phyloP scores from a whole-genome alignment of 1,140 invertebrate species.

The Pachypeltis micranthus region DNA sequence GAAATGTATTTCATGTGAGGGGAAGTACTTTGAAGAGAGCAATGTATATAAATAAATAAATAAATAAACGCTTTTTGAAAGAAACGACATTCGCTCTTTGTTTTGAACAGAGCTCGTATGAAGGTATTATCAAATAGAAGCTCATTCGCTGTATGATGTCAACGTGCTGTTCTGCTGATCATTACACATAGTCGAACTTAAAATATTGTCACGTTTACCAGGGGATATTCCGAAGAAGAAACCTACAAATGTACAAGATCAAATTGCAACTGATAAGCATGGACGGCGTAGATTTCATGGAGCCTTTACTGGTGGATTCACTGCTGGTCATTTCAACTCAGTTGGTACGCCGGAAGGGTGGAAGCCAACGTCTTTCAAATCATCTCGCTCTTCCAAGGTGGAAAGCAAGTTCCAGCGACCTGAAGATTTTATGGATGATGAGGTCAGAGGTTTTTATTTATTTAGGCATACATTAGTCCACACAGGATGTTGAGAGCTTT shows the following conservation, averaged over 20 bases:
- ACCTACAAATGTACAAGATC: constrained; percentile 72
- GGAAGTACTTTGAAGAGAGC: neutral
- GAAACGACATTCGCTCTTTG: neutral
- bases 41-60: neutral
- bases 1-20: neutral
- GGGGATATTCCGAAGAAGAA: constrained; percentile 69
- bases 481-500: too few relatives aligned
- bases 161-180: neutral
- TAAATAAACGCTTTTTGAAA: neutral
- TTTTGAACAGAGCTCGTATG: neutral
- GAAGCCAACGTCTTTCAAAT: constrained; percentile 83
- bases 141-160: neutral
- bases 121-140: neutral
- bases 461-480: too few relatives aligned
- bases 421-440: constrained; percentile 98
- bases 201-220: constrained; percentile 31
- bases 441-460: too few relatives aligned
- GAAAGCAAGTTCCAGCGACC: constrained; percentile 44
- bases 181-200: too few relatives aligned
- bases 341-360: constrained; percentile 94
- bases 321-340: constrained; percentile 94
- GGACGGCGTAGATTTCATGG: constrained; percentile 92
- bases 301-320: constrained; percentile 98
- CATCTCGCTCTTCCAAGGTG: constrained; percentile 62
- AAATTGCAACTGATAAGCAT: constrained; percentile 79